These are phyloP conservation scores for Cepphus grylle DNA, from an alignment of 2,113 vertebrate genomes.

Conservation along the genomic window DNA sequence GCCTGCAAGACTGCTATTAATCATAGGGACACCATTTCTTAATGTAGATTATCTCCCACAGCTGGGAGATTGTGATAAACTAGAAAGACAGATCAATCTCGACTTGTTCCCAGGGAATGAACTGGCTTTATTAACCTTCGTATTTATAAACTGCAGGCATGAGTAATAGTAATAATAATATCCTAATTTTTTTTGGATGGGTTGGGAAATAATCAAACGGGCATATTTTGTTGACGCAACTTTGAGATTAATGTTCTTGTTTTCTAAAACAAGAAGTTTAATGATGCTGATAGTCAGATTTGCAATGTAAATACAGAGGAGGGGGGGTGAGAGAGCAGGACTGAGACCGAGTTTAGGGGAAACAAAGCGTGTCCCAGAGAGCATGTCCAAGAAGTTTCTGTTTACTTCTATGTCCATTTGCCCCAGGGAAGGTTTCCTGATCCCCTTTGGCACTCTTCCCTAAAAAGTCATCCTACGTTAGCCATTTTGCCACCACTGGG, in stretches of 20 bases:
- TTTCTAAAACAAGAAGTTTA: not conserved
- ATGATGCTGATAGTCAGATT: not conserved
- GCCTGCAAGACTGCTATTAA: conserved; percentile 20
- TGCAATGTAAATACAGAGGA: not conserved
- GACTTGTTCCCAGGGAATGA: not conserved
- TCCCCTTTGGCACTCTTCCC: not conserved
- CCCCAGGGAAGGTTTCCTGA: not conserved
- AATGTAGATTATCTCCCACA: not conserved
- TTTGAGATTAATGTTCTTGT: conserved; percentile 1
- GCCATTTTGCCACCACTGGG: not conserved
- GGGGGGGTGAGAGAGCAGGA: not conserved
- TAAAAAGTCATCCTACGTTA: not conserved
- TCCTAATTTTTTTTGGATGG: not conserved
- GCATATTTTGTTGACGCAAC: not conserved
- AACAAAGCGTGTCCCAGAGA: not conserved
- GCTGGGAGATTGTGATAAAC: conserved; percentile 34
- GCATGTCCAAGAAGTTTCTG: not conserved
- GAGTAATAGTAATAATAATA: conserved; percentile 2
- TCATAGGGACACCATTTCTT: not conserved
- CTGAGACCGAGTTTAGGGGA: not conserved
- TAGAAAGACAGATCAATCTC: not conserved
- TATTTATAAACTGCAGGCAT: not conserved
- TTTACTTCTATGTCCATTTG: not conserved
- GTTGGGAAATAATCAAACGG: not conserved
- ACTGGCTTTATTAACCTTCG: conserved; percentile 46